A percentile compares a stretch with the other conserved stretches of the same genome.
Evolutionary conservation across 2,797 vertebrate genomes (phyloP).

Genomic region (Xiphophorus birchmanni): DNA sequence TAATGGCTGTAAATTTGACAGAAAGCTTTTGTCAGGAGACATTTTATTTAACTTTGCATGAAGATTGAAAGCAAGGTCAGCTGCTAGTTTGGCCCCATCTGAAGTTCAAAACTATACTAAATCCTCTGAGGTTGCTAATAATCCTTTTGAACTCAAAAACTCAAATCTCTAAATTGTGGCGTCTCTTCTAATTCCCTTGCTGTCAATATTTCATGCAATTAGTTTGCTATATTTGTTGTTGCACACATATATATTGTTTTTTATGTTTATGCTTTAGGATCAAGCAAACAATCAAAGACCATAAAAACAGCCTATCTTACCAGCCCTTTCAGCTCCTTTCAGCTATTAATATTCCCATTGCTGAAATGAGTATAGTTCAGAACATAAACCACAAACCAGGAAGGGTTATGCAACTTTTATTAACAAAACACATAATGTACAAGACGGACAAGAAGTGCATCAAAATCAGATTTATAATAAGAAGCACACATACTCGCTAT

Average conservation of each 20-base stretch:
- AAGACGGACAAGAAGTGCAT: not conserved
- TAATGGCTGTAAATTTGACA: not conserved
- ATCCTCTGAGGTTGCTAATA: not conserved
- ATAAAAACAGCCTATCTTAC: not conserved
- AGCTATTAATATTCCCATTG: not conserved
- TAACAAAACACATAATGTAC: not conserved
- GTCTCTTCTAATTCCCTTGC: not conserved
- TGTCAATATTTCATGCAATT: not conserved
- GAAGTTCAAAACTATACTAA: constrained; percentile 3
- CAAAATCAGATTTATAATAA: not conserved
- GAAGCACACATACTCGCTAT: not conserved
- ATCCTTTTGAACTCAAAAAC: not conserved
- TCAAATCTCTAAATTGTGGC: constrained; percentile 3
- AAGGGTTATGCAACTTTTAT: not conserved
- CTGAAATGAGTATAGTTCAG: not conserved
- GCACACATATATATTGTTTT: too few relatives aligned
- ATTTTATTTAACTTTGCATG: constrained; percentile 12
- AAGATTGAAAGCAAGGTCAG: not conserved
- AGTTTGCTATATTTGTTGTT: too few relatives aligned
- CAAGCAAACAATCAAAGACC: not conserved
- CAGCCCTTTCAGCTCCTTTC: not conserved
- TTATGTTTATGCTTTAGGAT: not conserved
- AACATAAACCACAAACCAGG: not conserved
- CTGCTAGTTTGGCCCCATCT: not conserved
- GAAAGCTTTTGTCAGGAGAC: constrained; percentile 8